Evolutionary conservation across 2,888 invertebrate species (phyloP).

Genomic region (Digitonthophagus gazella): DNA sequence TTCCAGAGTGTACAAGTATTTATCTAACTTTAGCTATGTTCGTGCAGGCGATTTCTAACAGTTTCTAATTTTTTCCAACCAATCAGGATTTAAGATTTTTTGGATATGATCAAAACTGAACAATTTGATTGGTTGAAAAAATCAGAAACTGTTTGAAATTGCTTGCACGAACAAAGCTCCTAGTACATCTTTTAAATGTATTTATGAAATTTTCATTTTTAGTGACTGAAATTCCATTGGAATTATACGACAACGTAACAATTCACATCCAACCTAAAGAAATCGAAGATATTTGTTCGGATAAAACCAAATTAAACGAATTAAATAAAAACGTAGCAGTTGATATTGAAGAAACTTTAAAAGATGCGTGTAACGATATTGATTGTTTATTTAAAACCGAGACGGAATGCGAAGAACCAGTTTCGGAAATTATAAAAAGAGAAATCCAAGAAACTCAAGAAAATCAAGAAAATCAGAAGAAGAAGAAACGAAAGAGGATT

Average conservation of each 20-base stretch:
- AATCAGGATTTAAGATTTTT: too few species aligned
- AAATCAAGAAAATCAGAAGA: constrained; percentile 2
- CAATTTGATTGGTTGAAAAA: too few species aligned
- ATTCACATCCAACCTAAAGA: constrained; percentile 49
- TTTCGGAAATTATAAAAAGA: constrained; percentile 42
- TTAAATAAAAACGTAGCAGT: constrained; percentile 36
- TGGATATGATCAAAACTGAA: too few species aligned
- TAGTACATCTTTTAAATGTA: too few species aligned
- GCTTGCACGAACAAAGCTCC: background rate
- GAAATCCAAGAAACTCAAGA: constrained; percentile 22
- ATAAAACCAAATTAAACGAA: constrained; percentile 47
- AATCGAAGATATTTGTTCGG: constrained; percentile 48
- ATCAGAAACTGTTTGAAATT: too few species aligned
- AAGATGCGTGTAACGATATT: constrained; percentile 28
- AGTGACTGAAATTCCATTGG: constrained; percentile 54
- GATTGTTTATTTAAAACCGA: constrained; percentile 34
- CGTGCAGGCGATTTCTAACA: too few species aligned
- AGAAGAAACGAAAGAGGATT: constrained; percentile 30
- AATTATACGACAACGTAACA: constrained; percentile 53
- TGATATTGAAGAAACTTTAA: constrained; percentile 42
- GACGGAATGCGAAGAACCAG: constrained; percentile 38
- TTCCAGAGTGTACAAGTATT: constrained; percentile 58
- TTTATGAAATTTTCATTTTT: constrained; percentile 26
- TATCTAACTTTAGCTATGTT: background rate
- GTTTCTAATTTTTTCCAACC: too few species aligned